Conservation (phyloP, 2,888 invertebrate species). For the Mactromeris polynyma region DNA sequence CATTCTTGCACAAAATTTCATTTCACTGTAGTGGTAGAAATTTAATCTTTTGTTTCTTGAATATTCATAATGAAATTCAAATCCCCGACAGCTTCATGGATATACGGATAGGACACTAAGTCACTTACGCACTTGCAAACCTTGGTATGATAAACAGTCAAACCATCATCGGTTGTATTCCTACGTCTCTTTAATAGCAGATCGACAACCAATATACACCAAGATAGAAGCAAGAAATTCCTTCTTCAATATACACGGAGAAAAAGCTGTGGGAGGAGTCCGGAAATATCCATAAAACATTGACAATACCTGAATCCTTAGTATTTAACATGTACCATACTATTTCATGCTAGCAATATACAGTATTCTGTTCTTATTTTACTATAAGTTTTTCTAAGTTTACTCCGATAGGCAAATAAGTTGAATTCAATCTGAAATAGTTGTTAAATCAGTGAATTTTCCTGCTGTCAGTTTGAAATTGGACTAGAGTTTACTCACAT, state of each 20-base stretch:
- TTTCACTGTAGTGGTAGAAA: not conserved
- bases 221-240: not conserved
- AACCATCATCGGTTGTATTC: not conserved
- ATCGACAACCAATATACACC: not conserved
- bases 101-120: not conserved
- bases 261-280: not conserved
- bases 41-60: not conserved
- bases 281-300: not conserved
- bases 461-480: not conserved
- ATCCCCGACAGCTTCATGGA: not conserved
- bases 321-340: slow-evolving; percentile 2
- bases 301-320: not conserved
- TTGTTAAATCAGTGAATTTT: not conserved
- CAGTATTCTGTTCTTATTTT: not conserved
- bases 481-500: not conserved
- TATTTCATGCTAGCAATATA: not conserved
- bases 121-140: not conserved
- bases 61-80: not conserved
- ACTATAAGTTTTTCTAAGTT: not conserved
- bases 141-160: not conserved
- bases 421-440: not conserved
- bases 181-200: not conserved
- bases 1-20: not conserved
- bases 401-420: not conserved
- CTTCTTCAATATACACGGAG: not conserved